Percentiles rank a stretch among this genome's conserved stretches.
Evolutionary conservation across 1,140 invertebrate genomes (phyloP).

Genomic region (Apis laboriosa): DNA sequence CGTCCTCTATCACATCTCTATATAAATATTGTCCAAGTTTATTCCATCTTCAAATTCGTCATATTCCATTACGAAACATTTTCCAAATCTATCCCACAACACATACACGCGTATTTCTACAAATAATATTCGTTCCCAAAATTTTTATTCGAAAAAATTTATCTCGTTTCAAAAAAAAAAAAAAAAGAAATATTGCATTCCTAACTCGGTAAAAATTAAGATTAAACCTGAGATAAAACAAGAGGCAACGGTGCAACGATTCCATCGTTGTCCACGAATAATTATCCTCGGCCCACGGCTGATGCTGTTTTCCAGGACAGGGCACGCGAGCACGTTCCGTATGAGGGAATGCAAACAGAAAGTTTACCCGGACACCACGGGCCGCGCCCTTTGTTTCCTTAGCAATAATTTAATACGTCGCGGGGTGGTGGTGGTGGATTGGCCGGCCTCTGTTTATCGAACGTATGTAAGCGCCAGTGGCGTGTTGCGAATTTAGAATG

Average conservation of each 20-base stretch:
- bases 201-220: not conserved
- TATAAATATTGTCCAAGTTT: too few species aligned
- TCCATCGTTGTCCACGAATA: not conserved
- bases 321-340: not conserved
- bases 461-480: slow-evolving; percentile 10
- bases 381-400: slow-evolving; percentile 58
- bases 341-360: slow-evolving; percentile 23
- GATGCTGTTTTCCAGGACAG: not conserved
- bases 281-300: not conserved
- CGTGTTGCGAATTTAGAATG: slow-evolving; percentile 48
- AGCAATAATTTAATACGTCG: slow-evolving; percentile 68
- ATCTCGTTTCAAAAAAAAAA: too few species aligned
- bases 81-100: too few species aligned
- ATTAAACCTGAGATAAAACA: not conserved
- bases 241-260: not conserved
- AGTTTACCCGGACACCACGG: slow-evolving; percentile 17
- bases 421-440: not conserved
- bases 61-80: too few species aligned
- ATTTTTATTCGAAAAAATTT: too few species aligned
- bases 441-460: slow-evolving; percentile 12
- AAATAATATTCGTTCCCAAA: too few species aligned
- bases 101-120: too few species aligned
- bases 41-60: too few species aligned
- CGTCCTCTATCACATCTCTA: too few species aligned
- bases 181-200: too few species aligned